Conservation (phyloP, 2,797 vertebrate species). For the Sebastes minor region DNA sequence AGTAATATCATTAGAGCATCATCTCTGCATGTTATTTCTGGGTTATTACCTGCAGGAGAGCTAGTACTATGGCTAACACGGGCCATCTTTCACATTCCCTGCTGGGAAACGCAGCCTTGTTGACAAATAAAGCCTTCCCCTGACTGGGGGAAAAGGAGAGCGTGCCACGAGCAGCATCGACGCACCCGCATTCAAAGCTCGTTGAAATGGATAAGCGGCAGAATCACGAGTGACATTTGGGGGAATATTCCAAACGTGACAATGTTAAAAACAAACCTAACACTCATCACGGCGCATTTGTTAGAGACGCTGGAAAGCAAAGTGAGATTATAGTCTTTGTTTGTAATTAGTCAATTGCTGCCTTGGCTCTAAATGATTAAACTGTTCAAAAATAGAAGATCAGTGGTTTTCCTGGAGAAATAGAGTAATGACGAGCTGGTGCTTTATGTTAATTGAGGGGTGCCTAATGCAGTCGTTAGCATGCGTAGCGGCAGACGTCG, state of each 20-base stretch:
- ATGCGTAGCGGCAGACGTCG: constrained; percentile 60
- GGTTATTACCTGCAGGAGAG: constrained; percentile 80
- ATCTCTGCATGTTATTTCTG: constrained; percentile 79
- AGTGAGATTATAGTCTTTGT: constrained; percentile 71
- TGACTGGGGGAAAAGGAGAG: constrained; percentile 31
- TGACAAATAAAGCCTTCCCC: constrained; percentile 74
- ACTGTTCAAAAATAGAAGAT: constrained; percentile 70
- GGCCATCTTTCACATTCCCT: constrained; percentile 72
- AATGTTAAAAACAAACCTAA: constrained; percentile 50
- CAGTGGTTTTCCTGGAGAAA: constrained; percentile 67
- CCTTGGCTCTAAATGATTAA: constrained; percentile 67
- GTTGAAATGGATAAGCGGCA: constrained; percentile 44
- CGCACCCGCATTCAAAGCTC: constrained; percentile 38
- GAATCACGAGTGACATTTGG: constrained; percentile 56
- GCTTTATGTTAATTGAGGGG: constrained; percentile 75
- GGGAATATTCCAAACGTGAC: constrained; percentile 47
- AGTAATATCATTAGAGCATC: constrained; percentile 82
- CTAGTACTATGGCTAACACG: constrained; percentile 60
- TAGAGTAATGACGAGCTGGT: constrained; percentile 65
- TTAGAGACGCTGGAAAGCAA: constrained; percentile 42
- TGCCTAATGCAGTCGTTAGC: constrained; percentile 78
- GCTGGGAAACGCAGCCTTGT: constrained; percentile 62
- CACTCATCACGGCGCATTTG: constrained; percentile 48
- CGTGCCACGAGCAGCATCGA: constrained; percentile 25
- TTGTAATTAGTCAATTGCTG: constrained; percentile 69